These are phyloP conservation scores for Phyllostomus discolor DNA, from an alignment of 2,113 vertebrate genomes.

Conservation along the genomic window DNA sequence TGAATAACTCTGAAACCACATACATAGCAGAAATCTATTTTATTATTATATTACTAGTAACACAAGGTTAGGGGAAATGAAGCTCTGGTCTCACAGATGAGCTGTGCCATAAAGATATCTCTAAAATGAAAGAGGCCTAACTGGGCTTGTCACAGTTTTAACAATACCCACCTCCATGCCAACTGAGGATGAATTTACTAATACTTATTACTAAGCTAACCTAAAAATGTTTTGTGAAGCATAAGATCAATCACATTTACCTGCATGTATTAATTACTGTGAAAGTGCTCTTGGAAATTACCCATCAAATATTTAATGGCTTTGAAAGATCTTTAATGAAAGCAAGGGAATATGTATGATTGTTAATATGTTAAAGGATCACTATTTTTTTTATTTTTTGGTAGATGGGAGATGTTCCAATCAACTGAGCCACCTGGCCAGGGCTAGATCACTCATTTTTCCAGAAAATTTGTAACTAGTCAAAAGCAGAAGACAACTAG, in stretches of 20 bases:
- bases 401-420: no score
- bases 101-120: background rate
- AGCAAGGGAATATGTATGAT: background rate
- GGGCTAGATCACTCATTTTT: background rate
- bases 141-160: background rate
- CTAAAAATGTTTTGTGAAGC: background rate
- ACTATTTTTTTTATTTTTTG: background rate
- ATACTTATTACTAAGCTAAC: background rate
- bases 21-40: background rate
- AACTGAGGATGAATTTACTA: background rate
- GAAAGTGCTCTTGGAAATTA: background rate
- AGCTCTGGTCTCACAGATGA: background rate
- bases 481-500: background rate
- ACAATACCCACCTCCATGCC: background rate
- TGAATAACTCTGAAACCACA: background rate
- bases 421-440: no score
- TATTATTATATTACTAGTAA: background rate
- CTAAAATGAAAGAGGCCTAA: background rate
- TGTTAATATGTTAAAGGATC: background rate
- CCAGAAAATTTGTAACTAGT: background rate
- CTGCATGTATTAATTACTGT: background rate
- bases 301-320: background rate
- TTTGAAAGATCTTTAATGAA: background rate
- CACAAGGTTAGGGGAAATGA: background rate
- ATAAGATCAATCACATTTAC: background rate